Base-by-base conservation (phyloP, 2,888 invertebrate species). In the Portevinia maculata region DNA sequence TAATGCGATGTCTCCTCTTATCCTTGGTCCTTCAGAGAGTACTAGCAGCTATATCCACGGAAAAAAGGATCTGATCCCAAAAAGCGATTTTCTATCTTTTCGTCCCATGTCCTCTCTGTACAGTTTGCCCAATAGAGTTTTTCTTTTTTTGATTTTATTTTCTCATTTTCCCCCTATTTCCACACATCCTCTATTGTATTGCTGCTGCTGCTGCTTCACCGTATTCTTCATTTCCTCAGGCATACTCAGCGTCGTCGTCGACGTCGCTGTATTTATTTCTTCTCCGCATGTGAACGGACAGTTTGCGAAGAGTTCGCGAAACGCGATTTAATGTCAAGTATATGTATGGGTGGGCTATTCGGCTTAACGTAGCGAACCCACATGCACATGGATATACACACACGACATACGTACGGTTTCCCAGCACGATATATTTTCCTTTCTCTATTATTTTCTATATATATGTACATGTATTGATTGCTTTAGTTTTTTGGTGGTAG, bases 261-360 rank as follows among this genome's bases (percentile, higher is more conserved):
- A 37, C 37, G 37, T 78, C 71, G 50, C 44, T 71, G 64, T 83
- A 73, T 83, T 83, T 78, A 83, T 83, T 83, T 78, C 76, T 83
- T 78, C 83, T 50, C 78, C 59, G 78, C 76, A 78, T 78, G 83
- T 83, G 83, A 83, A 83, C 78, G 83, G 83, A 78, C 83, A 83
- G 83, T 83, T 83, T 83, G 83, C 83, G 78, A 78, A 64, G 64
- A 81, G 70, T 81, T 83, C 83, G 83, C 83, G 83, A 78, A 83
- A 83, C 83, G 83, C 83, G 83, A 83, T 73, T 83, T 83, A 78
- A 83, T 83, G 76, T 83, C 83, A 78, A 83, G 83, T 83, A 73
- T 78, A 57, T 83, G 78, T 83, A 83, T 83, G 83, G 78, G 83
- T 83, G 78, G 78, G 71, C 83, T 71, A 78, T 78, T 5, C 71